A percentile compares a stretch with the other conserved stretches of the same genome.
Conservation (phyloP, 2,113 vertebrate genomes). For the Hydrochoerus hydrochaeris region DNA sequence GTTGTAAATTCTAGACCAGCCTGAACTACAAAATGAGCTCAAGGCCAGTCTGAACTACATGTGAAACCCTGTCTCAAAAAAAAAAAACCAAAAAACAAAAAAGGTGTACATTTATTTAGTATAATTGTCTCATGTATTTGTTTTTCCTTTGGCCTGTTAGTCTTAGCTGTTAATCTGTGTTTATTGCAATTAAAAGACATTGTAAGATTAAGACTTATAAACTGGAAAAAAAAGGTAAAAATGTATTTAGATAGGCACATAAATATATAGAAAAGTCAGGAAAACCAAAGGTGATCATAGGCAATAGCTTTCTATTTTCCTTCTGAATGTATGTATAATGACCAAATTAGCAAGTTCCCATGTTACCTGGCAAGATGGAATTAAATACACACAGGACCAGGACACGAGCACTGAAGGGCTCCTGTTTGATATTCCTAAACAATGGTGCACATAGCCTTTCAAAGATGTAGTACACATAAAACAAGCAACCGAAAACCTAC, state of each 20-base stretch:
- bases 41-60: no score
- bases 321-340: not conserved
- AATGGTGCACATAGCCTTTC: conserved; percentile 94
- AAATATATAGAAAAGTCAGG: not conserved
- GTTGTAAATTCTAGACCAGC: no score
- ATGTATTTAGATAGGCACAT: not conserved
- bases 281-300: not conserved
- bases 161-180: not conserved
- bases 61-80: no score
- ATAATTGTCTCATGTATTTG: not conserved
- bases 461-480: conserved; percentile 96
- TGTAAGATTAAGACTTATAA: not conserved
- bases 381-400: conserved; percentile 97
- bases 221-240: not conserved
- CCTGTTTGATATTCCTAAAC: conserved; percentile 92
- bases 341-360: not conserved
- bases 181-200: not conserved
- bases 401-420: conserved; percentile 92
- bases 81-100: no score
- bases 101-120: not conserved
- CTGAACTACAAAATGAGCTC: no score
- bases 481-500: conserved; percentile 95
- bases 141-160: not conserved
- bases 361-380: conserved; percentile 95
- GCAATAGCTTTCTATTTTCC: not conserved